Base-by-base conservation (phyloP, 2,113 vertebrate species). In the Dolichotis patagonum region DNA sequence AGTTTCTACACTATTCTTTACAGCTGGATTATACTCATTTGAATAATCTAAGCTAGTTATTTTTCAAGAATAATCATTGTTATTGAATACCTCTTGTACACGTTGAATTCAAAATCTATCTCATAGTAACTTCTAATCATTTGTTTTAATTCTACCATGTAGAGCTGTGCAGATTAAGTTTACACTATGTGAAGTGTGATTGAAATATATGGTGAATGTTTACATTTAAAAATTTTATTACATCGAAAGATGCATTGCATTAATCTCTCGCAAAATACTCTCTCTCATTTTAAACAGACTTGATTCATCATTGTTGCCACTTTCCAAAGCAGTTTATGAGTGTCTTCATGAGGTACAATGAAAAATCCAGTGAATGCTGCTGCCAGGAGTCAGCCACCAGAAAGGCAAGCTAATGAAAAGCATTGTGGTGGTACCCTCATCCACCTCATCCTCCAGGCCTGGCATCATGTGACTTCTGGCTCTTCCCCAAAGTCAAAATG, bases 61-160 rank as follows among this genome's bases (percentile, higher is more conserved):
- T 94, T 91, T 96, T 81, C 41, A 69, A 92, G 77, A 95, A 77
- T 60, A 32, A 3, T 90, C 28, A 24, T 62, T 92, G n/a, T 69
- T n/a, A n/a, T n/a, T 97, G 62, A 90, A n/a, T 9, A 77, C 8
- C 16, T 89, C 60, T 94, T 94, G 24, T 91, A 88, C n/a, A 54
- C 30, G 26, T 52, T 92, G 49, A 73, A 46, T 60, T 19, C 14
- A 71, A 82, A 92, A 56, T 83, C 49, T 60, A 16, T 84, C 46
- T 94, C 49, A 67, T 22, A 62, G 28, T 17, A 41, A 63, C 19
- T 81, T 63, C 54, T 41, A 62, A 62, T 94, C 22, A 58, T 69
- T 85, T 92, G 22, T 73, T 38, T n/a, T 83, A 85, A 49, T 38
- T 80, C 56, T 86, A 86, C 41, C 7, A 7, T 63, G 88, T 87